These are phyloP conservation scores for Aselliscus stoliczkanus DNA, from an alignment of 2,797 vertebrate genomes.

Conservation along the genomic window DNA sequence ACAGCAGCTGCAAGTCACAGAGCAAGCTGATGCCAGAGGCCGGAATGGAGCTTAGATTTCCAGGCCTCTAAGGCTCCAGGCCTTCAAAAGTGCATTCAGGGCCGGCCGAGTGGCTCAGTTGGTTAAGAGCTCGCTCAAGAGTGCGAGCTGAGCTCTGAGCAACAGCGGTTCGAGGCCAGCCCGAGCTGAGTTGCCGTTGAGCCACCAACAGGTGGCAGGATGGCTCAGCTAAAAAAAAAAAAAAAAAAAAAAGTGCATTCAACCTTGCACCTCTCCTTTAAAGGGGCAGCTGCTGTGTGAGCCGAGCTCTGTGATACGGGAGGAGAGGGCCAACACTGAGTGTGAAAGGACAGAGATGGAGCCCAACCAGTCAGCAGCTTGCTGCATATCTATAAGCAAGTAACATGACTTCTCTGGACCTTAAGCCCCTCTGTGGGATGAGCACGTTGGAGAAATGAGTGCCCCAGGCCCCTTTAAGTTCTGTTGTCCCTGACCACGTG, in stretches of 20 bases:
- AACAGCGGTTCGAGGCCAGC: too few species aligned
- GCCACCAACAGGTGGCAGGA: too few species aligned
- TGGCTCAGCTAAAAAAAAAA: too few species aligned
- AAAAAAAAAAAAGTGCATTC: background rate
- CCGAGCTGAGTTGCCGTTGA: too few species aligned
- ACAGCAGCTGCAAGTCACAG: background rate
- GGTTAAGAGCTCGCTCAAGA: too few species aligned
- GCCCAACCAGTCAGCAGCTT: too few species aligned
- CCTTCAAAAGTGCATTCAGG: background rate
- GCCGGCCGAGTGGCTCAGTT: too few species aligned
- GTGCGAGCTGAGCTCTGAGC: too few species aligned
- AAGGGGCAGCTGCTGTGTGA: background rate
- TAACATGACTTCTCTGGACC: background rate
- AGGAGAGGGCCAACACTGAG: background rate
- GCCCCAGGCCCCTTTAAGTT: background rate
- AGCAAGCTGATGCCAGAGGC: background rate
- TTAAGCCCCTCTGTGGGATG: background rate
- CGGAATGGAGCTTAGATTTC: background rate
- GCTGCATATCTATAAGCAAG: background rate
- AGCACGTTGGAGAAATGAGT: background rate
- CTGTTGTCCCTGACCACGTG: background rate
- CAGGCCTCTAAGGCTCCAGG: background rate
- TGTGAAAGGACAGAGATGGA: background rate
- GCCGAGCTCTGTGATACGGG: background rate
- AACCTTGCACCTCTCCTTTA: background rate